Evolutionary conservation across 1,140 invertebrate genomes (phyloP), one percentile per base, ranked within the genome.

Genomic region (Hesperophylax magnus): DNA sequence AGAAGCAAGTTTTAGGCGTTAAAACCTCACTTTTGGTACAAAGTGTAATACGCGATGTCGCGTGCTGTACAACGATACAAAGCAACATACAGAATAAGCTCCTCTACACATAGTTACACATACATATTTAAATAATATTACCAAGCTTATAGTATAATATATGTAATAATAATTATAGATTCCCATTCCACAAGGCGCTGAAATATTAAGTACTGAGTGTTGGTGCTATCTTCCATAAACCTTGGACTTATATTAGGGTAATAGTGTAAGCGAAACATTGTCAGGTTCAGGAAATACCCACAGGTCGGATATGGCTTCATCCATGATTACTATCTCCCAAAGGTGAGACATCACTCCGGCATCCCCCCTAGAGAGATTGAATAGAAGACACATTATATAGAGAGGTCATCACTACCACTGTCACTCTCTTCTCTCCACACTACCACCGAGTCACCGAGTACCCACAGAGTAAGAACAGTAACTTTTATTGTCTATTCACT

Each of bases 311-410:
- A 88, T 86, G 81, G 90, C 87, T 88, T 97, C 96, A 85, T 95
- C 92, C 84, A 91, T 91, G 78, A 97, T 87, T 71, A 94, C 90
- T 90, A 91, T 94, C 90, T 98, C 97, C 96, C 96, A 98, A 75
- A 97, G 89, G 90, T 98, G 96, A 81, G 95, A 95, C 92, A 96
- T 94, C 85, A 98, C 93, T 82, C 97, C 96, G 86, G 97, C 97
- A 91, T 98, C 97, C 84, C 95, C 96, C 97, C 96, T 97, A 87
- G 79, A 86, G 88, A 82, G 31, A 67, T 69, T 75, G 80, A 82
- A 82, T 72, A 72, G 20, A 74, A 75, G 39, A 47, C 39, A 47
- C 20, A 56, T 53, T 75, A 56, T 75, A 54, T 8, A 56, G 3
- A 75, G 17, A 47, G 39, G 4, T 14, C 56, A 20, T 24, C 6